A percentile compares a stretch with the other conserved stretches of the same genome.
phyloP scores from a whole-genome alignment of 30 jellyfish, hydroid and myxozoan genomes.

The Cassiopea xamachana region DNA sequence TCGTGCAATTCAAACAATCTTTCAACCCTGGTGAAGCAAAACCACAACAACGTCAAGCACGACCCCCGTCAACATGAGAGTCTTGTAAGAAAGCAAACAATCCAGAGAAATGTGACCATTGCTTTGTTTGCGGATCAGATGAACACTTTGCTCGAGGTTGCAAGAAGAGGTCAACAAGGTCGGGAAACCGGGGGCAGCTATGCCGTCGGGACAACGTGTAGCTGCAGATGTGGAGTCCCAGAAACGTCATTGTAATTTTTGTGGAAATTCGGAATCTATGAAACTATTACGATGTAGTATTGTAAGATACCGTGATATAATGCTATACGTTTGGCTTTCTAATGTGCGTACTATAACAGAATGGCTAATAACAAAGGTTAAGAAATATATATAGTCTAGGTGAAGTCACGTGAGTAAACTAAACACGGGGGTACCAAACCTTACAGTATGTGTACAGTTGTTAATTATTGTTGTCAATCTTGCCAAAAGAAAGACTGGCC shows the following conservation, averaged over 20 bases:
- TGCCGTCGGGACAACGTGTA: conserved; percentile 45
- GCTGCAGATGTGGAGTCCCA: conserved; percentile 52
- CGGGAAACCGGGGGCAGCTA: conserved; percentile 79
- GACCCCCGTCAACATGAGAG: not conserved
- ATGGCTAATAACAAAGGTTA: no score
- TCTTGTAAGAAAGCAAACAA: not conserved
- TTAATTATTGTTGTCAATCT: conserved; percentile 51
- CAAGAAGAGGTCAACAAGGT: conserved; percentile 32
- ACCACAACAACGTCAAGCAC: not conserved
- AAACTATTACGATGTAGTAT: conserved; percentile 29
- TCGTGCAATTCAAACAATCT: not conserved
- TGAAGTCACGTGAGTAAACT: no score
- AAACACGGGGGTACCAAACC: no score
- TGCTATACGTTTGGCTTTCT: no score
- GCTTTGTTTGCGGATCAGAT: conserved; percentile 14
- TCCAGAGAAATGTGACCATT: conserved; percentile 37
- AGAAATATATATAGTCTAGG: no score
- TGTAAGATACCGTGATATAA: no score
- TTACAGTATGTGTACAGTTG: conserved; percentile 36
- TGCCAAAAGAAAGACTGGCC: conserved; percentile 74
- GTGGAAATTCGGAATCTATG: conserved; percentile 46
- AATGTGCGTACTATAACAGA: no score
- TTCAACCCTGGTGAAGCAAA: not conserved
- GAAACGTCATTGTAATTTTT: conserved; percentile 2
- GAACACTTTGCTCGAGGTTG: conserved; percentile 65